Evolutionary conservation across 1,140 invertebrate species (phyloP).

Genomic region (Cotesia chilonis): DNA sequence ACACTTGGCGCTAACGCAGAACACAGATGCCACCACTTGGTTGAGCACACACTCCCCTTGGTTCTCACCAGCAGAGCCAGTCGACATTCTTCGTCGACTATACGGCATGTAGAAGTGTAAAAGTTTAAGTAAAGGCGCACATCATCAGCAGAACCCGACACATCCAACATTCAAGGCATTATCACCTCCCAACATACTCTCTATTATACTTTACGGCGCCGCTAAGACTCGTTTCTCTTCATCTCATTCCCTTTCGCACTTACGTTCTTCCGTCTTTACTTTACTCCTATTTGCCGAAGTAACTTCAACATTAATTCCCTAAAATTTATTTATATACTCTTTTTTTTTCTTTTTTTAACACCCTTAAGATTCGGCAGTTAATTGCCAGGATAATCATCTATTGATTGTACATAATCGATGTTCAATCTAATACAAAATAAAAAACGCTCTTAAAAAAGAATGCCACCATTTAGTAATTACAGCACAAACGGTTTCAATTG

Average conservation of each 20-base stretch:
- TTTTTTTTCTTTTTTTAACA: too few species aligned
- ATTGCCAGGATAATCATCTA: too few species aligned
- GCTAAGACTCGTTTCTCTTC: not conserved
- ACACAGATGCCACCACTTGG: conserved; percentile 56
- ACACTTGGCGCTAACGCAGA: conserved; percentile 39
- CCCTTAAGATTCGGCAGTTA: too few species aligned
- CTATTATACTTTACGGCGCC: conserved; percentile 14
- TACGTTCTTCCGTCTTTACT: not conserved
- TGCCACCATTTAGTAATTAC: too few species aligned
- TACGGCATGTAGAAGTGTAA: not conserved
- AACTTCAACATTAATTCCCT: too few species aligned
- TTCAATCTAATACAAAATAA: too few species aligned
- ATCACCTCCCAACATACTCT: conserved; percentile 38
- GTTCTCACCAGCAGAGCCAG: not conserved
- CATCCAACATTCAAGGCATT: conserved; percentile 33
- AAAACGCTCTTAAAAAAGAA: too few species aligned
- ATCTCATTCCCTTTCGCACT: not conserved
- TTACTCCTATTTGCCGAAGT: conserved; percentile 4
- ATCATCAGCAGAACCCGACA: not conserved
- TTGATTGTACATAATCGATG: too few species aligned
- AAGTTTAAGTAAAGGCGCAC: not conserved
- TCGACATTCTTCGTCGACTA: not conserved
- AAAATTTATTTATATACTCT: too few species aligned
- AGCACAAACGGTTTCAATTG: too few species aligned
- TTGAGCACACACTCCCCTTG: conserved; percentile 44